These are phyloP conservation scores for Noctua pronuba DNA, from an alignment of 2,888 invertebrate genomes.

Conservation along the genomic window DNA sequence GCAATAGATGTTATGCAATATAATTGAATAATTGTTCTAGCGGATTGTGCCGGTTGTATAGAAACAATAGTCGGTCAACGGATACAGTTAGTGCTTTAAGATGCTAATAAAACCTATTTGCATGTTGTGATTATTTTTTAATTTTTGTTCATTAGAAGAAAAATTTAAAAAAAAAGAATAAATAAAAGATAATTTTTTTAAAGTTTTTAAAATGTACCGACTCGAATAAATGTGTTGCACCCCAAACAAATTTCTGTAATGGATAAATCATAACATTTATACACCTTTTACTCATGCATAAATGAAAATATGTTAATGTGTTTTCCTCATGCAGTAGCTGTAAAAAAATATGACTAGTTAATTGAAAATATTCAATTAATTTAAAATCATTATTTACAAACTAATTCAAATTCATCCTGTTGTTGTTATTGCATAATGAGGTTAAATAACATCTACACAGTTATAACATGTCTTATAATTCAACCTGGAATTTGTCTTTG, in stretches of 20 bases:
- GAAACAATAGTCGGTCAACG: slow-evolving; percentile 23
- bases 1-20: slow-evolving; percentile 23
- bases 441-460: neutral
- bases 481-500: neutral
- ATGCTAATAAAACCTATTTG: slow-evolving; percentile 9
- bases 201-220: no score
- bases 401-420: slow-evolving; percentile 4
- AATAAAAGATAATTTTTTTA: no score
- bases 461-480: neutral
- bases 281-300: neutral
- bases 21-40: slow-evolving; percentile 26
- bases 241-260: neutral
- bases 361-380: no score
- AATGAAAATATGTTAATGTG: neutral
- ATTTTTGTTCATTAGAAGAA: neutral
- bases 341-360: neutral
- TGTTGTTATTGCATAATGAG: neutral
- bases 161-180: no score
- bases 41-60: neutral
- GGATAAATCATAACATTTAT: neutral
- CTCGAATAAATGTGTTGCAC: neutral
- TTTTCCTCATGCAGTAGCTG: neutral
- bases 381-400: neutral
- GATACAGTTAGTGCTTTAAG: slow-evolving; percentile 2
- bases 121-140: neutral